Evolutionary conservation across 2,888 invertebrate genomes (phyloP).

Genomic region (Synanthedon myopaeformis): DNA sequence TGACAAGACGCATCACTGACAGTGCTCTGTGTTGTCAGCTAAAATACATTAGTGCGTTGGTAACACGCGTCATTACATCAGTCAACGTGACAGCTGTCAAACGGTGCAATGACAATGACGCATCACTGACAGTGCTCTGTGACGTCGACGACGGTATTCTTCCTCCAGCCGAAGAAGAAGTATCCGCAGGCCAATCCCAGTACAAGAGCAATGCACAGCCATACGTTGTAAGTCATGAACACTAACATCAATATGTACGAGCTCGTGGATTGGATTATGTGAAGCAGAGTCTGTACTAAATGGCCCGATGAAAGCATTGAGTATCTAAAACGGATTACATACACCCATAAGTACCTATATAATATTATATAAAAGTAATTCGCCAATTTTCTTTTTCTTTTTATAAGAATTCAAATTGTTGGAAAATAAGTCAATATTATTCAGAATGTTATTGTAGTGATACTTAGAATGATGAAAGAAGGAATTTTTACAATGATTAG

Average conservation of each 20-base stretch:
- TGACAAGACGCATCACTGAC: too few relatives aligned
- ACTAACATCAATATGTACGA: constrained; percentile 95
- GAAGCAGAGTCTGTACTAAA: constrained; percentile 85
- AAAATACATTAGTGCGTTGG: too few relatives aligned
- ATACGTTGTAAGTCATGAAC: constrained; percentile 97
- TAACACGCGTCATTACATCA: too few relatives aligned
- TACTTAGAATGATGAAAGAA: too few relatives aligned
- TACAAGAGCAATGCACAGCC: constrained; percentile 90
- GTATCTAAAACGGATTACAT: constrained; percentile 77
- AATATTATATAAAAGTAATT: too few relatives aligned
- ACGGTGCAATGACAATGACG: background rate
- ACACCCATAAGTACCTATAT: too few relatives aligned
- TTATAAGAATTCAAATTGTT: too few relatives aligned
- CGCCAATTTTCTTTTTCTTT: too few relatives aligned
- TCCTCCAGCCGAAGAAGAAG: constrained; percentile 95
- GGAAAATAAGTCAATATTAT: too few relatives aligned
- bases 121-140: constrained; percentile 92
- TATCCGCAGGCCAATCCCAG: constrained; percentile 92
- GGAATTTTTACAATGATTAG: too few relatives aligned
- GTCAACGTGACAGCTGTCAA: too few relatives aligned
- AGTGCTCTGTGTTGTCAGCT: constrained; percentile 65
- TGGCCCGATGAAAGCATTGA: constrained; percentile 87
- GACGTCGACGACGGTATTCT: constrained; percentile 88
- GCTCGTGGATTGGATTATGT: constrained; percentile 87
- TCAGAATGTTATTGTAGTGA: too few relatives aligned